These are phyloP conservation scores for Mugil cephalus DNA, from an alignment of 2,113 vertebrate genomes.

Conservation along the genomic window DNA sequence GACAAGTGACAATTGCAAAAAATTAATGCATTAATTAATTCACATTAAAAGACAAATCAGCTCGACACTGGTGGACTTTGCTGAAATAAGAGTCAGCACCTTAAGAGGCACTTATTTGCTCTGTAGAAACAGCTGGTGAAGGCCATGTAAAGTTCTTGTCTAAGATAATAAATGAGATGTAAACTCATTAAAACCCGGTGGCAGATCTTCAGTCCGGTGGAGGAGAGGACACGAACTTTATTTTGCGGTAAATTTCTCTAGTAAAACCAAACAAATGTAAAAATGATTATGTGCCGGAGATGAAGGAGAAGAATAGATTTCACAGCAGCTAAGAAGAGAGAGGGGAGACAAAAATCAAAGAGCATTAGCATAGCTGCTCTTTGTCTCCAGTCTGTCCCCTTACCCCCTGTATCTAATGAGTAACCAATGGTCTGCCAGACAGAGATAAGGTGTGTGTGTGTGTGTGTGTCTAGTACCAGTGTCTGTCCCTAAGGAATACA, in stretches of 20 bases:
- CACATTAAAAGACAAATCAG: too few species aligned
- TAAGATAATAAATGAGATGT: neutral
- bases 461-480: conserved; percentile 44
- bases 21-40: too few species aligned
- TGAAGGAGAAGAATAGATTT: conserved; percentile 58
- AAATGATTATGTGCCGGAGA: conserved; percentile 27
- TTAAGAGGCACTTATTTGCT: neutral
- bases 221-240: too few species aligned
- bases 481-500: conserved; percentile 57
- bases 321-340: conserved; percentile 54
- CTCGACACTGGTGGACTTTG: neutral
- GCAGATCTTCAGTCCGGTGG: neutral
- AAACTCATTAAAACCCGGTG: neutral
- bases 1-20: too few species aligned
- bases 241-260: too few species aligned
- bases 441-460: conserved; percentile 74
- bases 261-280: conserved; percentile 21
- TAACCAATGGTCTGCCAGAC: conserved; percentile 78
- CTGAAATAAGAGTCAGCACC: neutral
- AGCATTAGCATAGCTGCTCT: conserved; percentile 81
- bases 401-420: conserved; percentile 82
- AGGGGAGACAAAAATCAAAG: conserved; percentile 79
- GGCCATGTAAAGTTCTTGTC: neutral
- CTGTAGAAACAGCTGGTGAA: neutral
- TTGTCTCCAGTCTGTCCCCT: conserved; percentile 77